phyloP scores from a whole-genome alignment of 1,140 invertebrate genomes.

The Drosophila jambulina region DNA sequence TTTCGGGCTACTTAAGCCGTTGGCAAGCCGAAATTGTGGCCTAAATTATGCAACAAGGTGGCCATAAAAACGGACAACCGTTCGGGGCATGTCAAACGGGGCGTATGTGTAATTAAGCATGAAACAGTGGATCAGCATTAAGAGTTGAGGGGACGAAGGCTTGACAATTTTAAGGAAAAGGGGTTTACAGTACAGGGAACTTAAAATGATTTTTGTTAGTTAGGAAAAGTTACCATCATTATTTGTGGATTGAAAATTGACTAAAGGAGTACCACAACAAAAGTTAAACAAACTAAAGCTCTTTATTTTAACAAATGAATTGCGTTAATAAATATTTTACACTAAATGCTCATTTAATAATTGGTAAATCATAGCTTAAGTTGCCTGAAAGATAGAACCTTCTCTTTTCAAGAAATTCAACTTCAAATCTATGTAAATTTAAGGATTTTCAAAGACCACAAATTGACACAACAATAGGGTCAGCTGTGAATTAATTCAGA shows the following conservation, averaged over 20 bases:
- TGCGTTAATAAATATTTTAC: no score
- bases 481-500: not conserved
- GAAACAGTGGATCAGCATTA: constrained; percentile 43
- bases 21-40: constrained; percentile 57
- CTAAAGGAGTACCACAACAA: not conserved
- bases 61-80: constrained; percentile 60
- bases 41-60: constrained; percentile 75
- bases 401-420: no score
- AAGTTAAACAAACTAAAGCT: not conserved
- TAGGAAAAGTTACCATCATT: no score
- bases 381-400: not conserved
- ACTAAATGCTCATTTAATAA: no score
- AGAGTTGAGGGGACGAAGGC: not conserved
- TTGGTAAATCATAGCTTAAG: no score
- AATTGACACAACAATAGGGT: not conserved
- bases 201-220: not conserved
- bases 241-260: not conserved
- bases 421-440: not conserved
- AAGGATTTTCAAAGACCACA: not conserved
- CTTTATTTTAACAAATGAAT: not conserved
- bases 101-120: constrained; percentile 75
- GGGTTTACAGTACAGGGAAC: not conserved
- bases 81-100: constrained; percentile 64
- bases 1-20: constrained; percentile 72
- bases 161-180: not conserved